phyloP scores from a whole-genome alignment of 2,797 vertebrate genomes.

The Buphagus erythrorhynchus region DNA sequence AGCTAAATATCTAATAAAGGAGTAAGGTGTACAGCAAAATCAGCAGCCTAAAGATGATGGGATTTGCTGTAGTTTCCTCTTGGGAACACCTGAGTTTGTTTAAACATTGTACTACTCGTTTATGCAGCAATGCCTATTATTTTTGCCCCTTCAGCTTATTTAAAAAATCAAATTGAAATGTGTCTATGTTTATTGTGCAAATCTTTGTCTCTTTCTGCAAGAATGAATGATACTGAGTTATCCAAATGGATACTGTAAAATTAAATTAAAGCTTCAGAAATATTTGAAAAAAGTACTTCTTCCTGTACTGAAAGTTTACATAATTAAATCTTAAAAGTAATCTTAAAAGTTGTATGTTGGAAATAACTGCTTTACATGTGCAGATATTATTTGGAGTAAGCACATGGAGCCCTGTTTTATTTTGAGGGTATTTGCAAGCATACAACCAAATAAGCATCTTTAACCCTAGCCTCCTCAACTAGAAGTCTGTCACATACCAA shows the following conservation, averaged over 20 bases:
- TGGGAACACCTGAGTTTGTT: background rate
- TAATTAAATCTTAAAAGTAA: background rate
- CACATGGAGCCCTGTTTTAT: background rate
- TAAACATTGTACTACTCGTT: background rate
- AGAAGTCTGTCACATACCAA: background rate
- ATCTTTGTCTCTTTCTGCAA: background rate
- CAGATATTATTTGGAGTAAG: background rate
- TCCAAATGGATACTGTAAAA: background rate
- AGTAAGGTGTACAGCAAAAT: background rate
- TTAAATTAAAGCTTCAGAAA: background rate
- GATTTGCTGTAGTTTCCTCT: background rate
- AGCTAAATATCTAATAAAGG: background rate
- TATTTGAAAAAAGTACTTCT: background rate
- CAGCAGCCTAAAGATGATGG: rapidly evolving
- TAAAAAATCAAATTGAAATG: background rate
- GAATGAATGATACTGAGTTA: background rate
- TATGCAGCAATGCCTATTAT: background rate
- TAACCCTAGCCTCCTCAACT: background rate
- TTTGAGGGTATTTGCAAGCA: background rate
- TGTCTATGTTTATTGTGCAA: background rate
- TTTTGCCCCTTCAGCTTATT: background rate
- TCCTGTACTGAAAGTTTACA: background rate
- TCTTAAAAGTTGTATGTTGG: background rate
- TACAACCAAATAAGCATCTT: background rate
- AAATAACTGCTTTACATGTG: background rate